Evolutionary conservation across 2,113 vertebrate genomes (phyloP), one percentile per base, ranked within the genome.

Genomic region (Bos javanicus): DNA sequence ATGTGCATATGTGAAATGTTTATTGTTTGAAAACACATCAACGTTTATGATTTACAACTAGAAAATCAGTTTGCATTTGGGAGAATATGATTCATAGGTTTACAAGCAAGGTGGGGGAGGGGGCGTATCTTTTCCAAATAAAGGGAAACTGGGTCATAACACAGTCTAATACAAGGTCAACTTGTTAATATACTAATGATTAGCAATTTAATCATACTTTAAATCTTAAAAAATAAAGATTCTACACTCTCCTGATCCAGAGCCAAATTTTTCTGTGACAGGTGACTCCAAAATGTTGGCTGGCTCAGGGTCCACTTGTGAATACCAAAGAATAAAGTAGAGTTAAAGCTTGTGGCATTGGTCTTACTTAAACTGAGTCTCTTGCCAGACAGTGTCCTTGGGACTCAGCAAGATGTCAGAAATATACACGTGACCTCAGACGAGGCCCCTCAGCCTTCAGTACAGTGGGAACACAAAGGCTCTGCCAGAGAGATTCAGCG

Each of bases 1-100:
- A 95, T 95, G 89, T 97, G 46, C 96, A 93, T 95, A 95, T 92
- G 91, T 96, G 52, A 93, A 87, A 90, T 97, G 89, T 94, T 97
- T 89, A 93, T 26, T 98, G 91, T 97, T 97, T 94, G 93, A 95
- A 97, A 98, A 97, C 89, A 96, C 28, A 88, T 95, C 93, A 87
- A 87, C 50, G 48, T 78, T 30, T 91, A 52, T 94, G 71, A 96
- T 60, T 96, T 96, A 80, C 88, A 97, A 86, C 36, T 25, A 76
- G 76, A 83, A 97, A 97, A 54, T 82, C 60, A 87, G 48, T 87
- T 94, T 95, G 78, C 5, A 14, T 64, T 71, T 94, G 15, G 71
- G 57, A 97, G 88, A 89, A n/a, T 57, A 21, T 48, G 36, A 82
- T 36, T 90, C 50, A 78, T 16, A 76, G 48, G 74, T 93, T 95